Evolutionary conservation across 2,113 vertebrate species (phyloP).

Genomic region (Rhea pennata): DNA sequence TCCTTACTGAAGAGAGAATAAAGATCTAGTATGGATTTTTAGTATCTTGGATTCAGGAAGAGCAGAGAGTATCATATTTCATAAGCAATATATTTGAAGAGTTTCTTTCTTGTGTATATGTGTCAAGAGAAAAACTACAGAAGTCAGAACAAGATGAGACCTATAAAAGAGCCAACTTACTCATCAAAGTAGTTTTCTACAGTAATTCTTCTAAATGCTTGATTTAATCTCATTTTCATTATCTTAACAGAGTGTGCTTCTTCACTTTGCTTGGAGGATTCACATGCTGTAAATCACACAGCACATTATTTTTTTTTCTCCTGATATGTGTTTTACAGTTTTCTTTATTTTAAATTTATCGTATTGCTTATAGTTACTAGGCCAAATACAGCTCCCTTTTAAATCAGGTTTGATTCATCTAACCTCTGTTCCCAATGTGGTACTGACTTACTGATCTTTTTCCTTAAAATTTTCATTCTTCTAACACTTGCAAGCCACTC

Average conservation of each 20-base stretch:
- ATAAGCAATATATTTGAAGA: not conserved
- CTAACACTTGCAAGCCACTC: not conserved
- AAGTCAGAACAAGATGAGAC: not conserved
- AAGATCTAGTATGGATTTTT: not conserved
- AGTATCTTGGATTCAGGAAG: not conserved
- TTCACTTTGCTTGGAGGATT: not conserved
- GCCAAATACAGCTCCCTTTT: not conserved
- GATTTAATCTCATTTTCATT: not conserved
- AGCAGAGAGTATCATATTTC: not conserved
- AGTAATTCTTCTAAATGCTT: not conserved
- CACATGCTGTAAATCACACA: not conserved
- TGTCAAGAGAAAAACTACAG: not conserved
- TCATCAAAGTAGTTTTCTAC: not conserved
- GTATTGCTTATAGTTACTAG: not conserved
- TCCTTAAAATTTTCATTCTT: not conserved
- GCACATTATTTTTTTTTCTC: not conserved
- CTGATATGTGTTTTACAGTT: not conserved
- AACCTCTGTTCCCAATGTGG: not conserved
- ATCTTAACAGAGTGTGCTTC: not conserved
- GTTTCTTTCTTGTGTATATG: not conserved
- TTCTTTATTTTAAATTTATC: not conserved
- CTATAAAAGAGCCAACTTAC: not conserved
- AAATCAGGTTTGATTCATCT: not conserved
- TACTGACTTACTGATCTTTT: not conserved
- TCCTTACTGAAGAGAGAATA: not conserved